Conservation (phyloP, 2,888 invertebrate genomes). For the Trichacis sp. region DNA sequence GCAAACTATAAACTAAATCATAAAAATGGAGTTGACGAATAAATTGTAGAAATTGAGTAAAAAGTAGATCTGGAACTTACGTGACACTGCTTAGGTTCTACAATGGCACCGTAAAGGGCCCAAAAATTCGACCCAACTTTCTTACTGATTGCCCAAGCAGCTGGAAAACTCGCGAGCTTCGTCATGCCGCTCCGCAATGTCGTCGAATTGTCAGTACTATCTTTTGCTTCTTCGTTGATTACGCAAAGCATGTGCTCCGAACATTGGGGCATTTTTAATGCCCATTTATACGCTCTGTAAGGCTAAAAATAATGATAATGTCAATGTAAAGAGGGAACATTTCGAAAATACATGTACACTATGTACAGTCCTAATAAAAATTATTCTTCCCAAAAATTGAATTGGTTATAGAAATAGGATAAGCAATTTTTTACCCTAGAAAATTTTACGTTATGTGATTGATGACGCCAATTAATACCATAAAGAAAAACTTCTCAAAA, state of each 20-base stretch:
- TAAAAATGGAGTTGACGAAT: too few species aligned
- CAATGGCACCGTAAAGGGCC: constrained; percentile 82
- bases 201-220: constrained; percentile 70
- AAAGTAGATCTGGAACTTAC: constrained; percentile 69
- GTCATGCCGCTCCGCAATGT: constrained; percentile 78
- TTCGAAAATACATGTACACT: too few species aligned
- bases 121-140: constrained; percentile 82
- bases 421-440: too few species aligned
- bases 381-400: too few species aligned
- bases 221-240: constrained; percentile 77
- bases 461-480: too few species aligned
- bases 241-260: constrained; percentile 84
- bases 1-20: too few species aligned
- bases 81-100: constrained; percentile 78
- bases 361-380: too few species aligned
- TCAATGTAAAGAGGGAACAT: too few species aligned
- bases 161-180: constrained; percentile 80
- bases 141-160: constrained; percentile 82
- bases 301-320: constrained; percentile 71
- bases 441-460: too few species aligned
- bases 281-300: constrained; percentile 84
- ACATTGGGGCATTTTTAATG: constrained; percentile 77
- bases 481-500: too few species aligned
- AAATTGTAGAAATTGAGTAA: constrained; percentile 2
- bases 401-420: too few species aligned